Conservation (phyloP, 2,797 vertebrate species). For the Triplophysa yarkandensis region DNA sequence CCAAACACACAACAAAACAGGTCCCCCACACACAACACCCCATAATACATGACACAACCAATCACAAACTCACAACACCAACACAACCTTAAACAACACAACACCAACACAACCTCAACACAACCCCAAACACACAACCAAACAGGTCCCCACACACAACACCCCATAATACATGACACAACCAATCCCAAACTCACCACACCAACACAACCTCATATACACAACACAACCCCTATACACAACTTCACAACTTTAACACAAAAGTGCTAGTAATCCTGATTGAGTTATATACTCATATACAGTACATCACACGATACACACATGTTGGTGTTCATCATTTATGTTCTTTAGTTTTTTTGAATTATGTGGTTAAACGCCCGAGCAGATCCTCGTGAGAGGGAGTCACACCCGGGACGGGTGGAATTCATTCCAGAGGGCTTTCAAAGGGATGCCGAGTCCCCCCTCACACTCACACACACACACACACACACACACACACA, state of each 20-base stretch:
- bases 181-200: too few species aligned
- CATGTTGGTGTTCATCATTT: not conserved
- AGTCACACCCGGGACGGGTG: conserved; percentile 30
- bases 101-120: too few species aligned
- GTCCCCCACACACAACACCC: not conserved
- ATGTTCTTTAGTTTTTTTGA: not conserved
- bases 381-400: conserved; percentile 17
- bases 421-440: conserved; percentile 50
- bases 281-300: not conserved
- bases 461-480: not conserved
- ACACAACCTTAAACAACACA: too few species aligned
- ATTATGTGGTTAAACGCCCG: not conserved
- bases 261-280: too few species aligned
- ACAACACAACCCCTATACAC: not conserved
- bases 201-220: not conserved
- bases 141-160: too few species aligned
- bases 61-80: too few species aligned
- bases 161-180: too few species aligned
- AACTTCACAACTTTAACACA: not conserved
- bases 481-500: too few species aligned
- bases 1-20: not conserved
- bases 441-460: conserved; percentile 56
- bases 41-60: too few species aligned
- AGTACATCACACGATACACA: not conserved
- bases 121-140: too few species aligned